These are phyloP conservation scores for Callipepla squamata DNA, from an alignment of 2,113 vertebrate genomes.

Conservation along the genomic window DNA sequence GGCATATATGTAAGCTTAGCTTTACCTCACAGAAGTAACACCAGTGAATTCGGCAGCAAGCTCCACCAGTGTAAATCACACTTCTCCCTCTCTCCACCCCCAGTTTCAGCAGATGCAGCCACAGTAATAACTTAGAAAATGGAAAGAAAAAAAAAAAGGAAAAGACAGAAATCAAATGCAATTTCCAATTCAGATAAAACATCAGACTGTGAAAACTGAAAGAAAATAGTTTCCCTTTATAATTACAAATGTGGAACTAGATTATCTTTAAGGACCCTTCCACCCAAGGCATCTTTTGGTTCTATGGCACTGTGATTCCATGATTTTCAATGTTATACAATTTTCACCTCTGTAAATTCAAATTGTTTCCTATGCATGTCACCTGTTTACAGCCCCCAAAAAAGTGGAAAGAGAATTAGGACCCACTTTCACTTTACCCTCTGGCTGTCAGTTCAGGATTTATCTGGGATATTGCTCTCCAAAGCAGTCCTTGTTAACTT, in stretches of 20 bases:
- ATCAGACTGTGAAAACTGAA: background rate
- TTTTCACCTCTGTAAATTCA: background rate
- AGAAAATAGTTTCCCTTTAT: conserved; percentile 10
- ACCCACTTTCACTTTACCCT: background rate
- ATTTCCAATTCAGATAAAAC: conserved; percentile 48
- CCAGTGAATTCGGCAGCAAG: conserved; percentile 40
- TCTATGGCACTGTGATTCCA: too few species aligned
- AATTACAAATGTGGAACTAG: background rate
- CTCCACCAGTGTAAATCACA: conserved; percentile 46
- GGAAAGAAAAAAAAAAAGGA: background rate
- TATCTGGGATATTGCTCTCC: background rate
- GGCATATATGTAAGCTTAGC: conserved; percentile 29
- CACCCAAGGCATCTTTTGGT: background rate
- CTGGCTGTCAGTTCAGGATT: background rate
- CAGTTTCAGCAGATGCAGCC: conserved; percentile 45
- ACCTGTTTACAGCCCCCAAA: background rate
- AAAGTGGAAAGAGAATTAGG: conserved; percentile 17
- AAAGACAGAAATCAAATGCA: conserved; percentile 27
- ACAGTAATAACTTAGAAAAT: conserved; percentile 2
- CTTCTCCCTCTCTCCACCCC: conserved; percentile 45
- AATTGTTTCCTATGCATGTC: background rate
- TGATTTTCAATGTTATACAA: background rate
- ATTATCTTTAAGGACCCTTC: background rate
- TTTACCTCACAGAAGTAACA: conserved; percentile 52
- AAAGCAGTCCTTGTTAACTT: background rate